Evolutionary conservation across 1,140 invertebrate species (phyloP).

Genomic region (Potamilus streckersoni): DNA sequence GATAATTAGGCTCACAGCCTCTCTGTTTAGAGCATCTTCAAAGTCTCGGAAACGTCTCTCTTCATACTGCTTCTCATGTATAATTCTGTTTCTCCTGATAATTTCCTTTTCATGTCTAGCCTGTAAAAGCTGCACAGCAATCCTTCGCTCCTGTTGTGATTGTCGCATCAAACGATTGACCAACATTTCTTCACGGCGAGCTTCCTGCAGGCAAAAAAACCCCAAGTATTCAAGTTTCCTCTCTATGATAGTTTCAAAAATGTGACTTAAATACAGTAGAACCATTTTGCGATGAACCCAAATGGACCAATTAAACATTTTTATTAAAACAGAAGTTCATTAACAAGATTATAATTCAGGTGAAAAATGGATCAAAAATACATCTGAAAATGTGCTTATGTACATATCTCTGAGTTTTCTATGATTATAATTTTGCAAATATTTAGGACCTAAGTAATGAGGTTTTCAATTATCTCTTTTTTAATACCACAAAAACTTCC

Average conservation of each 20-base stretch:
- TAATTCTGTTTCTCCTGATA: conserved; percentile 63
- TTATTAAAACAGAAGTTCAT: too few species aligned
- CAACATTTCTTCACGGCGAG: conserved; percentile 64
- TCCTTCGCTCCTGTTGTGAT: conserved; percentile 66
- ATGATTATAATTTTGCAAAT: neutral
- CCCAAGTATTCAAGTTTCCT: neutral
- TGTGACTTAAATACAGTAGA: too few species aligned
- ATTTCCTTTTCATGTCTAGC: conserved; percentile 67
- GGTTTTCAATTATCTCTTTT: neutral
- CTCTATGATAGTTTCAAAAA: too few species aligned
- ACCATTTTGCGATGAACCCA: too few species aligned
- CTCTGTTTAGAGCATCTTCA: conserved; percentile 65
- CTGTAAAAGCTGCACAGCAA: conserved; percentile 67
- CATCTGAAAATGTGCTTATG: too few species aligned
- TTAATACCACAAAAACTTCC: conserved; percentile 10
- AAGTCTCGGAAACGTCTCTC: conserved; percentile 64
- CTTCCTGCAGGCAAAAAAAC: conserved; percentile 49
- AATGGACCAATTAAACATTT: too few species aligned
- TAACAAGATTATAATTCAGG: too few species aligned
- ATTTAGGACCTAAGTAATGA: neutral
- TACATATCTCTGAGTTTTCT: too few species aligned
- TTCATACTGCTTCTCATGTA: conserved; percentile 65
- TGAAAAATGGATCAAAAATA: too few species aligned
- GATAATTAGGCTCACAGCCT: conserved; percentile 56
- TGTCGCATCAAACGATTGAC: conserved; percentile 67